phyloP scores from a whole-genome alignment of 2,888 invertebrate genomes.

The Epirrhoe tristata region DNA sequence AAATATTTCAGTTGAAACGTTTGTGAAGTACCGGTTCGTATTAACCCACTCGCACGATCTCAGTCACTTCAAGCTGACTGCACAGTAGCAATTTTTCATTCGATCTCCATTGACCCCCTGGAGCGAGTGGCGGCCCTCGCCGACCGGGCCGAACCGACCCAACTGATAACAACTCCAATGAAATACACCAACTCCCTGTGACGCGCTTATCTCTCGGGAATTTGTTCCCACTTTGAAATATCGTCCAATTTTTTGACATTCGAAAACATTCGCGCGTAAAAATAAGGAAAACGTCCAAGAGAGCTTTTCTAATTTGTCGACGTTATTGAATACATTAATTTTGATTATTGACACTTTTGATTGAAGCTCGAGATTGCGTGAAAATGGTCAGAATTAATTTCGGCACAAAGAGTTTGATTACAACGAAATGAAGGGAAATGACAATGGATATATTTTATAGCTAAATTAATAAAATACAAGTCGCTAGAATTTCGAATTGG shows the following conservation, averaged over 20 bases:
- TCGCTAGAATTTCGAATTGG: neutral
- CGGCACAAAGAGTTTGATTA: slow-evolving; percentile 26
- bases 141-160: slow-evolving; percentile 37
- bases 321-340: slow-evolving; percentile 49
- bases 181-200: slow-evolving; percentile 68
- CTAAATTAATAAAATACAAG: neutral
- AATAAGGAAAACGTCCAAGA: slow-evolving; percentile 51
- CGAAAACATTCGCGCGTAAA: slow-evolving; percentile 59
- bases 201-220: slow-evolving; percentile 66
- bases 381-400: slow-evolving; percentile 32
- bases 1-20: slow-evolving; percentile 20
- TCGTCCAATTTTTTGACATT: slow-evolving; percentile 70
- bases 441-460: neutral
- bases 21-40: slow-evolving; percentile 25
- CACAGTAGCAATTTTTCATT: slow-evolving; percentile 40
- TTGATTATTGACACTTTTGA: slow-evolving; percentile 46
- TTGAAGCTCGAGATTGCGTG: slow-evolving; percentile 41
- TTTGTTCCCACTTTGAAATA: slow-evolving; percentile 73
- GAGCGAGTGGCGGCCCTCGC: slow-evolving; percentile 27
- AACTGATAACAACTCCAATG: slow-evolving; percentile 80
- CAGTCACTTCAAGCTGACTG: slow-evolving; percentile 37
- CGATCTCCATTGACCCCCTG: slow-evolving; percentile 38
- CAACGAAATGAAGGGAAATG: neutral
- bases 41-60: slow-evolving; percentile 36
- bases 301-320: slow-evolving; percentile 44